phyloP scores from a whole-genome alignment of 2,797 vertebrate genomes.

The Typhlichthys subterraneus region DNA sequence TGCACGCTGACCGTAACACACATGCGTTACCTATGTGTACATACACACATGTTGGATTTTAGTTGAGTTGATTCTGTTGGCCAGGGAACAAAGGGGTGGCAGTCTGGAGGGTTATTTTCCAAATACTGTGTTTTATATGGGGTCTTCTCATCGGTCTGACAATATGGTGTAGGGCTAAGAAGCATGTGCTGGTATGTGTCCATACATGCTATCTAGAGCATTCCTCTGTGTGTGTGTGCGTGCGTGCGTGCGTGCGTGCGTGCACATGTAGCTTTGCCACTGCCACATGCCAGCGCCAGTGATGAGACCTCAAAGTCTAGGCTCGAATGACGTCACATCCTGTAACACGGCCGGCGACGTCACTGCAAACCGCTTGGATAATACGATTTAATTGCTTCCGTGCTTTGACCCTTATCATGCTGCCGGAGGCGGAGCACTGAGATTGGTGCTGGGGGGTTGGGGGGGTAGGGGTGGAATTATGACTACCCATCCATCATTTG shows the following conservation, averaged over 20 bases:
- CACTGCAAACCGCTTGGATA: conserved; percentile 67
- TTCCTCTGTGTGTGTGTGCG: neutral
- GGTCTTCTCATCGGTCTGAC: conserved; percentile 29
- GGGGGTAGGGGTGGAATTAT: conserved; percentile 30
- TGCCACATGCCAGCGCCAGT: conserved; percentile 21
- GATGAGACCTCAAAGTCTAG: conserved; percentile 53
- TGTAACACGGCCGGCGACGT: conserved; percentile 67
- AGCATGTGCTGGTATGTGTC: neutral
- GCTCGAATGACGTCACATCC: conserved; percentile 56
- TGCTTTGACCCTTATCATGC: conserved; percentile 56
- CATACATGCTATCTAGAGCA: neutral
- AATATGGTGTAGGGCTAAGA: conserved; percentile 8
- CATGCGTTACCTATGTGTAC: no score
- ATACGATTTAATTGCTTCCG: conserved; percentile 74
- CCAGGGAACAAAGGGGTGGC: no score
- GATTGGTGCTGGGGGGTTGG: conserved; percentile 35
- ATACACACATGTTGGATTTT: no score
- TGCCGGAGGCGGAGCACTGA: conserved; percentile 39
- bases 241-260: neutral
- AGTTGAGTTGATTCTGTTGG: no score
- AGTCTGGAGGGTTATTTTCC: no score
- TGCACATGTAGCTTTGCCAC: neutral
- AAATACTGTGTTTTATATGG: conserved; percentile 23
- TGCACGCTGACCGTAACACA: no score
- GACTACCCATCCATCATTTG: conserved; percentile 66